Percentiles rank a stretch among this genome's conserved stretches.
These are phyloP conservation scores for Laothoe populi DNA, from an alignment of 2,888 invertebrate genomes.

Conservation along the genomic window DNA sequence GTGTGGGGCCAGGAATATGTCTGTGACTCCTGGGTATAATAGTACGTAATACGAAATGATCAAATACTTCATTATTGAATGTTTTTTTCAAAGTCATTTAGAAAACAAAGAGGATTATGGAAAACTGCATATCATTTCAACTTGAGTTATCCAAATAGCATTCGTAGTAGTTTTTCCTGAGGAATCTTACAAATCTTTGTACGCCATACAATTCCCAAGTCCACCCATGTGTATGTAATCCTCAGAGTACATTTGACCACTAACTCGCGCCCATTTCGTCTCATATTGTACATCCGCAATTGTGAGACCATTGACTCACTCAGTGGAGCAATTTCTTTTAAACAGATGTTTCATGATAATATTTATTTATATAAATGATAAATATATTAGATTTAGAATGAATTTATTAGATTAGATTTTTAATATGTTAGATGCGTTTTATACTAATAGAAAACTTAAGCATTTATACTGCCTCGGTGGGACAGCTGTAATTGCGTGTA, in stretches of 20 bases:
- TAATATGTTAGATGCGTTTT: slow-evolving; percentile 1
- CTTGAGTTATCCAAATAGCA: not conserved
- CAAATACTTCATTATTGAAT: too few relatives aligned
- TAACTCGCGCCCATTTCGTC: slow-evolving; percentile 15
- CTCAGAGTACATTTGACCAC: not conserved
- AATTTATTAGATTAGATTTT: too few relatives aligned
- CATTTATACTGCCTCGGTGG: too few relatives aligned
- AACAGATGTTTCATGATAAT: too few relatives aligned
- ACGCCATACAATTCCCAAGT: not conserved
- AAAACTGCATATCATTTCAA: not conserved
- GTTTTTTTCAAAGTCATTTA: too few relatives aligned
- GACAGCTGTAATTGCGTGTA: too few relatives aligned
- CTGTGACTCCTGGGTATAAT: too few relatives aligned
- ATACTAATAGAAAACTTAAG: not conserved
- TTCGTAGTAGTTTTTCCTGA: not conserved
- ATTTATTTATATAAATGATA: too few relatives aligned
- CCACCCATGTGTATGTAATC: not conserved
- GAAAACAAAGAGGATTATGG: too few relatives aligned
- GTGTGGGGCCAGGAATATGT: too few relatives aligned
- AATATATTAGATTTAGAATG: too few relatives aligned
- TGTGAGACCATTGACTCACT: slow-evolving; percentile 22
- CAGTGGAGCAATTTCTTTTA: slow-evolving; percentile 11
- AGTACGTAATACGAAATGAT: too few relatives aligned
- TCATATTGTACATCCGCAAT: slow-evolving; percentile 21
- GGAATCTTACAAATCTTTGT: not conserved